Evolutionary conservation across 2,797 vertebrate species (phyloP), one percentile per base, ranked within the genome.

Genomic region (Rousettus madagascariensis): DNA sequence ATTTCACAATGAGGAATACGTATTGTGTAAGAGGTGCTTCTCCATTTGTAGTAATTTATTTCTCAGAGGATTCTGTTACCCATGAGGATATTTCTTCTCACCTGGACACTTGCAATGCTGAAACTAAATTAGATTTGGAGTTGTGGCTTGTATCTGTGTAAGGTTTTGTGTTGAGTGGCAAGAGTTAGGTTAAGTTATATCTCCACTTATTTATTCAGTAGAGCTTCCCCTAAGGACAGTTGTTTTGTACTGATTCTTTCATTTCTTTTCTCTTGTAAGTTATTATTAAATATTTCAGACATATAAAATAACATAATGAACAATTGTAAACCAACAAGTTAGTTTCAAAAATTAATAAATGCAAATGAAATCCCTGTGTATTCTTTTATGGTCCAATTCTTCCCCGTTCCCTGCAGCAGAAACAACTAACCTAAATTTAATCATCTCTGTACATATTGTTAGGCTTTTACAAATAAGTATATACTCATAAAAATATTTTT

Each of bases 1-100:
- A 84, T 33, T 97, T 98, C 96, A 96, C 95, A 96, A 94, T 97
- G 96, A 96, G 86, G 97, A 97, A 97, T 96, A 26, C 92, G 98
- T 95, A 86, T 96, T 98, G 93, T 97, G 97, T 97, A 95, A 97
- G 97, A 97, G 89, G 91, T 95, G 90, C 96, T 95, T 83, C 68
- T 95, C 53, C 77, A 75, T 90, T 87, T 92, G 82, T 88, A 72
- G 53, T 95, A 41, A 95, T 97, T 85, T 94, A 96, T 95, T 90
- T 97, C 72, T 82, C 77, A 86, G 59, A 91, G 20, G 59, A 95
- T 93, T 93, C 80, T 65, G 19, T 95, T 77, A 78, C 77, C 95
- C 79, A 53, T 49, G 92, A 75, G 72, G 91, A 84, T 96, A 85
- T 96, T 86, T 77, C 74, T 96, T 97, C 95, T 96, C 88, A 85